Evolutionary conservation across 1,140 invertebrate genomes (phyloP).

Genomic region (Pinna nobilis): DNA sequence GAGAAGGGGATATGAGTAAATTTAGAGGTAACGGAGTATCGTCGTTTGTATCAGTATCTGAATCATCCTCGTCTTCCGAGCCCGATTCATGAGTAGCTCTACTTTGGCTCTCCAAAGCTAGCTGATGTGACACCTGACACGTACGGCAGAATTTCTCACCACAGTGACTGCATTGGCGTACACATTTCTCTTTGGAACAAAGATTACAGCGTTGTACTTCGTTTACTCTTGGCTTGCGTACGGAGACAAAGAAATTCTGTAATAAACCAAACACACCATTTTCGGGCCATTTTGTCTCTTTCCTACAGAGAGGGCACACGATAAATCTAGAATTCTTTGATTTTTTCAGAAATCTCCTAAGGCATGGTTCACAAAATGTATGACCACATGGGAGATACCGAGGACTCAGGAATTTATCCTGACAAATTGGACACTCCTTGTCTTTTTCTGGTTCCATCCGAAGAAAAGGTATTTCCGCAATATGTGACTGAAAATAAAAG

Average conservation of each 20-base stretch:
- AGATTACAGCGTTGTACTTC: neutral
- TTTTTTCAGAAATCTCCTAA: slow-evolving; percentile 1
- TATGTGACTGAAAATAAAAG: too few species aligned
- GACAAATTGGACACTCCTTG: slow-evolving; percentile 24
- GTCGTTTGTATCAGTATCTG: neutral
- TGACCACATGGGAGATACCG: slow-evolving; percentile 35
- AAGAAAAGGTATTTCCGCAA: too few species aligned
- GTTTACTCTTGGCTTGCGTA: neutral
- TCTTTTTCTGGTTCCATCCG: neutral
- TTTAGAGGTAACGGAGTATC: neutral
- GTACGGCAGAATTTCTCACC: neutral
- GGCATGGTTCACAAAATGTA: slow-evolving; percentile 34
- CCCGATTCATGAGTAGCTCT: too few species aligned
- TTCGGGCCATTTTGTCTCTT: neutral
- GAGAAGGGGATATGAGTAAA: neutral
- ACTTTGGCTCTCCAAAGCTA: neutral
- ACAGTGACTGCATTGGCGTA: slow-evolving; percentile 7
- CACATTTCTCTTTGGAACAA: neutral
- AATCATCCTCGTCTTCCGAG: neutral
- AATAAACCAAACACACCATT: slow-evolving; percentile 22
- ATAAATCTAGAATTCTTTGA: neutral
- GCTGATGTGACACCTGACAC: neutral
- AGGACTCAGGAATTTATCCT: slow-evolving; percentile 16
- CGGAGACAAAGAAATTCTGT: slow-evolving; percentile 28
- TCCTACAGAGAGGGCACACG: slow-evolving; percentile 31